Conservation (phyloP, 2,797 vertebrate genomes). For the Malurus splendens region DNA sequence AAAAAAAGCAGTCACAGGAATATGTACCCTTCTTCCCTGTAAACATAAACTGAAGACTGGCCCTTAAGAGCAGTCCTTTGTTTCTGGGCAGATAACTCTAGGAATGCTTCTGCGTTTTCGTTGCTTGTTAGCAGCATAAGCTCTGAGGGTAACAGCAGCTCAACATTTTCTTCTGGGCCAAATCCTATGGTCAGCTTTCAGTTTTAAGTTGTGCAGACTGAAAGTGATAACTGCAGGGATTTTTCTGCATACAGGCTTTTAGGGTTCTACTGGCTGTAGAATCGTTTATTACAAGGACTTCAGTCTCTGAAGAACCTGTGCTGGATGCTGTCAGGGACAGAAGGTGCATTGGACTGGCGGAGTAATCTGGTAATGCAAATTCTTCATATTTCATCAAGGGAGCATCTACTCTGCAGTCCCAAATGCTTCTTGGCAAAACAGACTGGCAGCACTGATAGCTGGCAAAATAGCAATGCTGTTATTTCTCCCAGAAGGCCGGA, state of each 20-base stretch:
- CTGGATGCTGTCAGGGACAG: not conserved
- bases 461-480: not conserved
- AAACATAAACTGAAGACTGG: not conserved
- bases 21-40: not conserved
- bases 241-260: not conserved
- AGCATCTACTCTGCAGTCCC: not conserved
- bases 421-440: conserved; percentile 34
- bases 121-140: not conserved
- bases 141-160: not conserved
- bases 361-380: conserved; percentile 31
- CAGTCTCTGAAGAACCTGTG: conserved; percentile 13
- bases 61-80: not conserved
- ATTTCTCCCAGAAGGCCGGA: not conserved
- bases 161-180: not conserved
- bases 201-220: not conserved
- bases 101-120: not conserved
- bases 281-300: conserved; percentile 10
- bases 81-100: not conserved
- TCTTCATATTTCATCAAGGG: conserved; percentile 32
- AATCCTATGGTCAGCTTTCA: not conserved
- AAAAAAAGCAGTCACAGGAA: not conserved
- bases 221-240: not conserved
- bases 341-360: not conserved
- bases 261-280: conserved; percentile 12
- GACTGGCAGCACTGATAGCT: not conserved